Evolutionary conservation across 2,113 vertebrate species (phyloP).

Genomic region (Megaceryle maxima): DNA sequence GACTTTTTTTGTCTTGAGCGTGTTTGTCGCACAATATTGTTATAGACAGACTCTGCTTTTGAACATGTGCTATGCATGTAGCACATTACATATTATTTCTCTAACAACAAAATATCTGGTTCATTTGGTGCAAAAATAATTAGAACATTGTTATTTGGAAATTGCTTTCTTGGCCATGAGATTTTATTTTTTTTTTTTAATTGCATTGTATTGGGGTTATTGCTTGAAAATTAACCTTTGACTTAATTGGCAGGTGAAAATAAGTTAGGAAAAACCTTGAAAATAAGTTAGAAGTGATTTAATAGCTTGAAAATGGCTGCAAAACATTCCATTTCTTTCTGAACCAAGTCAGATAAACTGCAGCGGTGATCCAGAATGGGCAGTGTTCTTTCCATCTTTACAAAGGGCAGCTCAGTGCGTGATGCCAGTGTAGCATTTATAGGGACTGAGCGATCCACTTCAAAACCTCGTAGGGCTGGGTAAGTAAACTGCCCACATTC

Average conservation of each 20-base stretch:
- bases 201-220: neutral
- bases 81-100: neutral
- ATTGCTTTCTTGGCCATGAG: neutral
- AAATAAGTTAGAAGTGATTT: neutral
- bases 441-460: neutral
- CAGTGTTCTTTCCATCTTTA: neutral
- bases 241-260: neutral
- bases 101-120: neutral
- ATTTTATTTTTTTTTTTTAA: neutral
- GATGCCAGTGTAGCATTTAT: neutral
- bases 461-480: neutral
- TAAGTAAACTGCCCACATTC: neutral
- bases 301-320: neutral
- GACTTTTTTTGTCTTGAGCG: neutral
- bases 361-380: neutral
- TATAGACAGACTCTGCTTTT: neutral
- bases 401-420: neutral
- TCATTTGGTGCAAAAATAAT: neutral
- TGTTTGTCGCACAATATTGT: neutral
- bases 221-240: neutral
- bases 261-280: neutral
- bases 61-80: fast-evolving
- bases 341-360: neutral
- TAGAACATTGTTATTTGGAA: neutral
- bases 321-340: neutral